These are phyloP conservation scores for Augochlora pura DNA, from an alignment of 1,140 invertebrate species.

Conservation along the genomic window DNA sequence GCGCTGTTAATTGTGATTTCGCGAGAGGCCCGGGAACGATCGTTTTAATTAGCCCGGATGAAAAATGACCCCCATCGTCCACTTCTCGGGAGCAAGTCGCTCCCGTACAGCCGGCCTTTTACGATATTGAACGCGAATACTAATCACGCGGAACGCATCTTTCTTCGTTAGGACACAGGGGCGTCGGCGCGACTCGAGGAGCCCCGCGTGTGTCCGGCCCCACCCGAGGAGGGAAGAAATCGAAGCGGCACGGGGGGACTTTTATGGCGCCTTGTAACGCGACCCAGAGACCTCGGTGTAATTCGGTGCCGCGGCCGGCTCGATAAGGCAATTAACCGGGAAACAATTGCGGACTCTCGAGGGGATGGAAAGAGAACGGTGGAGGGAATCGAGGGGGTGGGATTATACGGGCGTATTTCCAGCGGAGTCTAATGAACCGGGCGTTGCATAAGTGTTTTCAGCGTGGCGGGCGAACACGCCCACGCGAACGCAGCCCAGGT, in stretches of 20 bases:
- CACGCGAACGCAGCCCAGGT: constrained; percentile 36
- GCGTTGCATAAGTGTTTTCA: constrained; percentile 61
- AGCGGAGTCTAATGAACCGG: constrained; percentile 60
- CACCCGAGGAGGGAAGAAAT: constrained; percentile 9
- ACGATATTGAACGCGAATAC: constrained; percentile 6
- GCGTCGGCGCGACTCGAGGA: not conserved
- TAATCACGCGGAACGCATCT: constrained; percentile 16
- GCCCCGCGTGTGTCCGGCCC: not conserved
- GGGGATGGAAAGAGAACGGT: not conserved
- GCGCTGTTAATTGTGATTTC: constrained; percentile 12
- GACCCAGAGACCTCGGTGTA: constrained; percentile 18
- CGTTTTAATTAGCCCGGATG: constrained; percentile 9
- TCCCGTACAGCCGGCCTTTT: not conserved
- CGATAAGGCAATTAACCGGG: constrained; percentile 68
- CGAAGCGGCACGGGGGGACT: not conserved
- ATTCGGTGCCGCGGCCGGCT: constrained; percentile 44
- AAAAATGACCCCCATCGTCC: constrained; percentile 1
- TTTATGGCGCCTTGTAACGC: constrained; percentile 50
- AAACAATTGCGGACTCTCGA: constrained; percentile 66
- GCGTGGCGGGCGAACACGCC: constrained; percentile 38
- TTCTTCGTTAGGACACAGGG: constrained; percentile 15
- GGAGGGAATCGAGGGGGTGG: constrained; percentile 3
- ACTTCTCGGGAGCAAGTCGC: not conserved
- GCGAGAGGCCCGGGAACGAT: not conserved
- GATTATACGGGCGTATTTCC: constrained; percentile 64